Evolutionary conservation across 1,140 invertebrate genomes (phyloP).

Genomic region (Lethrus apterus): DNA sequence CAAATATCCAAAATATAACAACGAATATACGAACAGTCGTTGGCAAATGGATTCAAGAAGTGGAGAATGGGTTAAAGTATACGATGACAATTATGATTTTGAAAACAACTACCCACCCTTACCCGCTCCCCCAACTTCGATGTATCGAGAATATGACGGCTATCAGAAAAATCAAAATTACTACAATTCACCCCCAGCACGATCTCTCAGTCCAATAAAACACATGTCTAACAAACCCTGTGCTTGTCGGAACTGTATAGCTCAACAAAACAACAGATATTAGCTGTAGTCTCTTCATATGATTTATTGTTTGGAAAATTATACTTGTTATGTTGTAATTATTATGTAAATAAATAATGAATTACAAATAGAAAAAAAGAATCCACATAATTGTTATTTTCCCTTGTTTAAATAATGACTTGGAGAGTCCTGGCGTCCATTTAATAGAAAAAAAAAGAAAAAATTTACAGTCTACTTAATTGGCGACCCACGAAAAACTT

Average conservation of each 20-base stretch:
- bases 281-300: too few species aligned
- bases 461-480: too few species aligned
- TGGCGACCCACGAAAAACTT: too few species aligned
- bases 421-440: too few species aligned
- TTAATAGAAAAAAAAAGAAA: too few species aligned
- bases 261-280: background rate
- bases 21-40: conserved; percentile 14
- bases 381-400: too few species aligned
- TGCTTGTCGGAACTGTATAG: conserved; percentile 8
- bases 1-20: conserved; percentile 11
- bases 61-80: conserved; percentile 31
- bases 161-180: conserved; percentile 3
- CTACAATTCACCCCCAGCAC: background rate
- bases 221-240: conserved; percentile 3
- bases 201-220: conserved; percentile 5
- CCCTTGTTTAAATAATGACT: too few species aligned
- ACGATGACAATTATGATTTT: conserved; percentile 9
- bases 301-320: too few species aligned
- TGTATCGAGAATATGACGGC: conserved; percentile 4
- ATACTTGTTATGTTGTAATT: too few species aligned
- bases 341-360: too few species aligned
- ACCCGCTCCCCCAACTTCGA: background rate
- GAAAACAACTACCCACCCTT: conserved; percentile 9
- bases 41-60: conserved; percentile 33
- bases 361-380: too few species aligned